Evolutionary conservation across 2,888 invertebrate genomes (phyloP).

Genomic region (Cyrtodaria siliqua): DNA sequence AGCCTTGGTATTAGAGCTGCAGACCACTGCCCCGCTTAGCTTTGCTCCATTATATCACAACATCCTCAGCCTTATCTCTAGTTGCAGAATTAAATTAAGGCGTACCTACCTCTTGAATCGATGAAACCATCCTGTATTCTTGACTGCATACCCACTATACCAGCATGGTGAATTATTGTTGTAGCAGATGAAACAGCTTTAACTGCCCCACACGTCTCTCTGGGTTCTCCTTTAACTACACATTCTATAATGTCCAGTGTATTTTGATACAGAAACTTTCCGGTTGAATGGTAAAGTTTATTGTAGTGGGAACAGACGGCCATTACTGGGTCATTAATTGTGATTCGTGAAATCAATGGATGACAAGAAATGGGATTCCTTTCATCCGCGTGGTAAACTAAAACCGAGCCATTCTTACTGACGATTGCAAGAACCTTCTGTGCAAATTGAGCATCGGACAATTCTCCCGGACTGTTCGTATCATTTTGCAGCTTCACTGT

Average conservation of each 20-base stretch:
- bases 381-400: constrained; percentile 17
- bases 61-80: too few relatives aligned
- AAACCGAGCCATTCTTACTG: constrained; percentile 25
- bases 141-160: neutral
- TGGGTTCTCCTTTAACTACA: too few relatives aligned
- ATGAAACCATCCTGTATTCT: constrained; percentile 11
- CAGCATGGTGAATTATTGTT: neutral
- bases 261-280: constrained; percentile 33
- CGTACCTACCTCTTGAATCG: constrained; percentile 19
- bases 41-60: too few relatives aligned
- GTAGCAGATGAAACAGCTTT: too few relatives aligned
- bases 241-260: constrained; percentile 2
- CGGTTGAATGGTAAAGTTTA: constrained; percentile 43
- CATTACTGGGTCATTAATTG: constrained; percentile 29
- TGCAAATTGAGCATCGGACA: too few relatives aligned
- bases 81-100: too few relatives aligned
- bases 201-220: too few relatives aligned
- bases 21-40: too few relatives aligned
- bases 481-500: too few relatives aligned
- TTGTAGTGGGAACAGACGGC: constrained; percentile 18
- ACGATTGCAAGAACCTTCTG: constrained; percentile 6
- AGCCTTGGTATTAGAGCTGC: too few relatives aligned
- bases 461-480: too few relatives aligned
- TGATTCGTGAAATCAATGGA: constrained; percentile 22
- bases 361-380: neutral